Percentiles rank a stretch among this genome's conserved stretches.
Evolutionary conservation across 2,113 vertebrate species (phyloP).

Genomic region (Orientallactaga bullata): DNA sequence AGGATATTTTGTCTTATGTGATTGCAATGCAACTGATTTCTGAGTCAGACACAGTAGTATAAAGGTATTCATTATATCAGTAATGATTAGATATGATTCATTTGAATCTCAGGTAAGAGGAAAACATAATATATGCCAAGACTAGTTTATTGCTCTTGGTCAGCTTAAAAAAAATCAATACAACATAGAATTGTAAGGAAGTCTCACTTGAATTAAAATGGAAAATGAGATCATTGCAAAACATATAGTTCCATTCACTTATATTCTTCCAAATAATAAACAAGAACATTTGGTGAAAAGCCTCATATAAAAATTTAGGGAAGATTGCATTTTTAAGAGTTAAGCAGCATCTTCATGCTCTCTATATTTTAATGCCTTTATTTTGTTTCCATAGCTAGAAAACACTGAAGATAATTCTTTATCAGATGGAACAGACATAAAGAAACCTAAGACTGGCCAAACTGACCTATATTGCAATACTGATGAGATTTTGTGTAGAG

Average conservation of each 20-base stretch:
- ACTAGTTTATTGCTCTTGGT: conserved; percentile 19
- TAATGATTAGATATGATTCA: neutral
- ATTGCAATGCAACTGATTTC: neutral
- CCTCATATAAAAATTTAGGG: neutral
- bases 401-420: conserved; percentile 28
- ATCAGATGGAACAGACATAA: conserved; percentile 24
- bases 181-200: conserved; percentile 5
- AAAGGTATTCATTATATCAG: conserved; percentile 5
- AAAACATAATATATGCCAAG: neutral
- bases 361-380: conserved; percentile 32
- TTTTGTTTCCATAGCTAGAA: conserved; percentile 44
- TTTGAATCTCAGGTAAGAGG: neutral
- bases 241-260: conserved; percentile 17
- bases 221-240: conserved; percentile 32
- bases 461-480: neutral
- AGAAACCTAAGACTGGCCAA: neutral
- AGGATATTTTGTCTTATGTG: neutral
- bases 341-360: conserved; percentile 33
- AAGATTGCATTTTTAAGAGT: conserved; percentile 50
- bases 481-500: neutral
- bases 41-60: neutral
- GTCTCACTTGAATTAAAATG: conserved; percentile 17
- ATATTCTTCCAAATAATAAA: conserved; percentile 60
- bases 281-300: conserved; percentile 27
- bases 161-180: conserved; percentile 11